A percentile compares a stretch with the other conserved stretches of the same genome.
phyloP scores from a whole-genome alignment of 2,797 vertebrate genomes.

The Agapornis canus region DNA sequence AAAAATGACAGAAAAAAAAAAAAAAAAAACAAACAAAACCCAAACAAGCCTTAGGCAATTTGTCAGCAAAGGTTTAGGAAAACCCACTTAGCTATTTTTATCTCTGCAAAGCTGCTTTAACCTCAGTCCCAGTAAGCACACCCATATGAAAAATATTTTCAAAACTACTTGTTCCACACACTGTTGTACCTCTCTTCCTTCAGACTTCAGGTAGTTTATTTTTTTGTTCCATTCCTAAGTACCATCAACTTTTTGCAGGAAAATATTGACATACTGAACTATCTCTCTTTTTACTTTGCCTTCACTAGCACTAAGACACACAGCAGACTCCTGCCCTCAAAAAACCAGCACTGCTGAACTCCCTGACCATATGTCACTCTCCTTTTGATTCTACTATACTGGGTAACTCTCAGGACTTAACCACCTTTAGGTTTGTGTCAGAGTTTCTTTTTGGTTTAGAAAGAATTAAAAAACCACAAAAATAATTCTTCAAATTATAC shows the following conservation, averaged over 20 bases:
- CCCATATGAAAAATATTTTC: background rate
- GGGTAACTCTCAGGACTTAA: background rate
- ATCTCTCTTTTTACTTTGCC: background rate
- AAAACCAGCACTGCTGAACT: background rate
- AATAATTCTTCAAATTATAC: background rate
- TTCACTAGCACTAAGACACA: background rate
- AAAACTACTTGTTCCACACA: background rate
- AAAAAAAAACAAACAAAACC: too few species aligned
- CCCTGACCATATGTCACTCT: background rate
- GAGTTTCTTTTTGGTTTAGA: background rate
- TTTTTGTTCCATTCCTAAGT: background rate
- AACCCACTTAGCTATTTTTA: background rate
- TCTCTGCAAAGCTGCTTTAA: background rate
- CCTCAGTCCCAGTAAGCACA: background rate
- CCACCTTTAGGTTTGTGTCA: background rate
- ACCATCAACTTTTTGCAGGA: background rate
- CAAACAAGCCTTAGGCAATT: background rate
- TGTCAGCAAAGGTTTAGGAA: background rate
- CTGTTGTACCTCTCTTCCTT: background rate
- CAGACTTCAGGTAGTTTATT: background rate
- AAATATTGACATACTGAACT: background rate
- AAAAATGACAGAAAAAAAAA: background rate
- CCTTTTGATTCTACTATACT: background rate
- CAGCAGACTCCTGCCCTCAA: background rate
- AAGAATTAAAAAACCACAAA: background rate